phyloP scores from a whole-genome alignment of 2,113 vertebrate species.

The Perca flavescens region DNA sequence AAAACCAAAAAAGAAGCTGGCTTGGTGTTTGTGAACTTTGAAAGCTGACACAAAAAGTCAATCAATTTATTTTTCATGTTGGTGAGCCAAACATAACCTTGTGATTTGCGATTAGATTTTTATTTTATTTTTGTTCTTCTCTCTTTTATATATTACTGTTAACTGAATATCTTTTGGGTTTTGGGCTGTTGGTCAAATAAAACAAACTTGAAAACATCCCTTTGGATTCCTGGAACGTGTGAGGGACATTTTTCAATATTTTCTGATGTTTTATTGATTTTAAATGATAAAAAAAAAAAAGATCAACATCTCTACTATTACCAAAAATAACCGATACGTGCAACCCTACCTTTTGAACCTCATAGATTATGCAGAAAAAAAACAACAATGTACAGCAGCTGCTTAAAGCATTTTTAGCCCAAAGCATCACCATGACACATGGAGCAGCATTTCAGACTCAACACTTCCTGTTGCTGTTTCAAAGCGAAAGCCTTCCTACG shows the following conservation, averaged over 20 bases:
- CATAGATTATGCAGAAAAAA: not conserved
- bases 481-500: not conserved
- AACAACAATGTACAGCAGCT: not conserved
- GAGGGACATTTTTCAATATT: not conserved
- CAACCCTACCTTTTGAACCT: not conserved
- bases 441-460: not conserved
- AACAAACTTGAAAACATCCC: not conserved
- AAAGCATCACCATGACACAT: not conserved
- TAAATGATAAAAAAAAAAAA: not conserved
- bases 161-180: not conserved
- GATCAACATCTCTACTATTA: not conserved
- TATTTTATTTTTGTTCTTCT: not conserved
- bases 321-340: not conserved
- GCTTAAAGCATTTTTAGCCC: not conserved
- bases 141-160: not conserved
- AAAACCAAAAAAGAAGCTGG: not conserved
- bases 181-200: not conserved
- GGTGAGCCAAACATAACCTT: not conserved
- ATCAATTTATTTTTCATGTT: not conserved
- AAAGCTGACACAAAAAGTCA: not conserved
- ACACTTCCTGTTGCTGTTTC: slow-evolving; percentile 13
- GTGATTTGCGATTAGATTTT: not conserved
- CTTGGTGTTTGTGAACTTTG: not conserved
- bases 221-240: not conserved
- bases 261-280: not conserved